These are phyloP conservation scores for Zygogramma bicolorata DNA, from an alignment of 2,888 invertebrate genomes.

Conservation along the genomic window DNA sequence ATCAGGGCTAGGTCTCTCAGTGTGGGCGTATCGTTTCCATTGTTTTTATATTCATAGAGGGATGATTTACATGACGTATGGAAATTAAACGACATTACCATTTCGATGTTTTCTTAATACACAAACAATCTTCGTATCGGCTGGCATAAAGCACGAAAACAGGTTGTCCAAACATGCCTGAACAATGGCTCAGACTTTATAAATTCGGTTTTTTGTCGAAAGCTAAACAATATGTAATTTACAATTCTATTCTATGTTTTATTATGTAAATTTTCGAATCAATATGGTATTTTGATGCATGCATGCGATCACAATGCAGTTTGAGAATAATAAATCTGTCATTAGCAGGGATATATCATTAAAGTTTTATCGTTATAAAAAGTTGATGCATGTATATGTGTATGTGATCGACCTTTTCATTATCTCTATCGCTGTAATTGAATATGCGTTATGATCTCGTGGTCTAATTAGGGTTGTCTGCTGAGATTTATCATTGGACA, in stretches of 20 bases:
- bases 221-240: conserved; percentile 59
- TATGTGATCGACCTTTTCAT: conserved; percentile 11
- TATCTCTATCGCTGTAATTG: conserved; percentile 4
- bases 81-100: conserved; percentile 12
- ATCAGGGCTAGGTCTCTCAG: not conserved
- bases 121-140: conserved; percentile 3
- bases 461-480: conserved; percentile 6
- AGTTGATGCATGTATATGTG: not conserved
- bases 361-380: conserved; percentile 13
- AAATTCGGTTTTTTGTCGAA: conserved; percentile 48
- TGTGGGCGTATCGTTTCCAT: conserved; percentile 14
- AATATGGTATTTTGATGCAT: conserved; percentile 21
- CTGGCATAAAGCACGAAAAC: conserved; percentile 6
- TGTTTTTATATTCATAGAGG: conserved; percentile 22
- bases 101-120: conserved; percentile 21
- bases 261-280: conserved; percentile 57
- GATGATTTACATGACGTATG: conserved; percentile 15
- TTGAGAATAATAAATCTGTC: conserved; percentile 24
- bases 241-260: conserved; percentile 60
- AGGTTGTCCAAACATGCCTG: conserved; percentile 11
- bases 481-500: not conserved
- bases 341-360: conserved; percentile 19
- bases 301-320: conserved; percentile 18
- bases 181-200: conserved; percentile 32
- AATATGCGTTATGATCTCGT: not conserved